Evolutionary conservation across 1,140 invertebrate species (phyloP).

Genomic region (Harlomillsia oculata): DNA sequence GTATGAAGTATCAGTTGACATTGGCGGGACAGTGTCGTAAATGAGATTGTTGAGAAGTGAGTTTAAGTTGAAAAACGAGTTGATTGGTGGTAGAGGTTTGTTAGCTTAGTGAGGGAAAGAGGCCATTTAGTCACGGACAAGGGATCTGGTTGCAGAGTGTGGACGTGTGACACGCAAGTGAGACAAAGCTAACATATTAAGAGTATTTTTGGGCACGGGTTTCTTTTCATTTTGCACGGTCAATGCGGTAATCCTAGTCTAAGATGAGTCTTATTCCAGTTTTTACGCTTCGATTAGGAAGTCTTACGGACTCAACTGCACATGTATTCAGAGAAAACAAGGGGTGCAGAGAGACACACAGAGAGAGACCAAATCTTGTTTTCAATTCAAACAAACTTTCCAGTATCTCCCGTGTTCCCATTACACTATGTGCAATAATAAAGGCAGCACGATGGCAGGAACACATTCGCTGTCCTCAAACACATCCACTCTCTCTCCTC

Average conservation of each 20-base stretch:
- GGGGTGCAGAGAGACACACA: conserved; percentile 20
- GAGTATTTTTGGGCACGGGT: conserved; percentile 18
- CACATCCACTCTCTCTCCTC: no score
- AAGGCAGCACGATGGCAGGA: no score
- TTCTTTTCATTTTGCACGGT: conserved; percentile 26
- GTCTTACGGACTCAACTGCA: conserved; percentile 4
- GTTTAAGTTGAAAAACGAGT: no score
- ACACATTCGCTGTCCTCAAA: no score
- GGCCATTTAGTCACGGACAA: conserved; percentile 12
- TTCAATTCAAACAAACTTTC: conserved; percentile 33
- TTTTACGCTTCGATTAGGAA: conserved; percentile 22
- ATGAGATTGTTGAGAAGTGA: no score
- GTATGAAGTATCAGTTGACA: no score
- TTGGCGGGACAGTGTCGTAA: no score
- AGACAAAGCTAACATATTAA: conserved; percentile 12
- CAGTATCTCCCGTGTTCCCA: no score
- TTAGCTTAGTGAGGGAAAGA: no score
- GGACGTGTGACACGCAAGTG: neutral
- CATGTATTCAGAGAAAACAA: conserved; percentile 32
- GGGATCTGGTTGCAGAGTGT: neutral
- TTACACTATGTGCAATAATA: no score
- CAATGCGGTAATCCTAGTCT: conserved; percentile 13
- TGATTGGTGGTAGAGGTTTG: no score
- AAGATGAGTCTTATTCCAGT: conserved; percentile 21
- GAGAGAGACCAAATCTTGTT: conserved; percentile 31